Evolutionary conservation across 2,888 invertebrate genomes (phyloP).

Genomic region (Eupithecia subfuscata): DNA sequence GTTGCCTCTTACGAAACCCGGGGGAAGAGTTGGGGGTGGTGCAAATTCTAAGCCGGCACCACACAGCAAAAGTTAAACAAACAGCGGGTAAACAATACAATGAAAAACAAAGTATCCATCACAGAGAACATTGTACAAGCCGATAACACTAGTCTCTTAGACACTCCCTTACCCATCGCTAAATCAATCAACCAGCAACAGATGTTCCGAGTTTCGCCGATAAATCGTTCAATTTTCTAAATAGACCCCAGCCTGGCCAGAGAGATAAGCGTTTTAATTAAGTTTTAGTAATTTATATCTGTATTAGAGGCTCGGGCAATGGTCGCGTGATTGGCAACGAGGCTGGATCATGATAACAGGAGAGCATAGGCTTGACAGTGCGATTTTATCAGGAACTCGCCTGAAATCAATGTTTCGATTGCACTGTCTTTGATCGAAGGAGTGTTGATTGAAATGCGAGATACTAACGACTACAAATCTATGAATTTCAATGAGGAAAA

Average conservation of each 20-base stretch:
- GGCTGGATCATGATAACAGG: slow-evolving; percentile 64
- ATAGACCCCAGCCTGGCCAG: slow-evolving; percentile 55
- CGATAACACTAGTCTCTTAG: slow-evolving; percentile 48
- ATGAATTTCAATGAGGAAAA: slow-evolving; percentile 8
- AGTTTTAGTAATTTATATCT: slow-evolving; percentile 82
- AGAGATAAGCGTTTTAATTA: slow-evolving; percentile 80
- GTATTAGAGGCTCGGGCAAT: slow-evolving; percentile 73
- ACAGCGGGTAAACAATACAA: not conserved
- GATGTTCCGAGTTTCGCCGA: slow-evolving; percentile 62
- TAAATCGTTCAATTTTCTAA: slow-evolving; percentile 76
- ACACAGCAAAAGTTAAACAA: not conserved
- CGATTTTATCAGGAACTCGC: slow-evolving; percentile 17
- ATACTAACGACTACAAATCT: slow-evolving; percentile 10
- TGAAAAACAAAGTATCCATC: not conserved
- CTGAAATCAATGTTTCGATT: slow-evolving; percentile 19
- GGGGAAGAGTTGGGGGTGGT: too few species aligned
- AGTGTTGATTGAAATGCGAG: slow-evolving; percentile 18
- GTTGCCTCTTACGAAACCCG: too few species aligned
- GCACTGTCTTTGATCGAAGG: slow-evolving; percentile 9
- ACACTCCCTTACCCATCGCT: slow-evolving; percentile 40
- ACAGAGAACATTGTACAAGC: not conserved
- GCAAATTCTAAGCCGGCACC: too few species aligned
- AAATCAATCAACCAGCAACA: slow-evolving; percentile 61
- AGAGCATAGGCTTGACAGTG: slow-evolving; percentile 38
- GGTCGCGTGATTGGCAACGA: slow-evolving; percentile 73